Base-by-base conservation (phyloP, 1,140 invertebrate genomes). In the Chymomyza costata region DNA sequence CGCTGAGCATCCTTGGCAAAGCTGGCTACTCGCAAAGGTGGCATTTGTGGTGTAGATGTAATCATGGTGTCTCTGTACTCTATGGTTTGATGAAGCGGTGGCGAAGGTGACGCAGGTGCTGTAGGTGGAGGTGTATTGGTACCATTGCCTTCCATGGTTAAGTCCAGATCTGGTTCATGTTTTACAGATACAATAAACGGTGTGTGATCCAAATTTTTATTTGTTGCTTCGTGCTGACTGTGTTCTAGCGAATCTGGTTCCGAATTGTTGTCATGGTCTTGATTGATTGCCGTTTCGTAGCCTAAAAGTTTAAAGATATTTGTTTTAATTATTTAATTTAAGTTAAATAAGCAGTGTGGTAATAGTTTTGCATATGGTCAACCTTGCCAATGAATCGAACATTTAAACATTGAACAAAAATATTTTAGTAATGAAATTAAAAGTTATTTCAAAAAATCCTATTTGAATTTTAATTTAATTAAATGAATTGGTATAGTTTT, bases 41-140 rank as follows among this genome's bases (percentile, higher is more conserved):
- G 81, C 48, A 61, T 43, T 8, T 35, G 25, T 1, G 55, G 38
- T 11, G 52, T 49, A 2, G 52, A 40, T 10, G 49, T 34, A 7
- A 48, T 50, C 1, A 25, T 1, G 18, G 0, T 16, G 11, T 51
- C 44, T 0, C 38, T 45, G 6, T 49, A 31, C 30, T 30, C 15
- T 30, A 38, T n/a, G 14, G 8, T 3, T 16, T 3, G 34, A 19
- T 25, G 64, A n/a, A n/a, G 64, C 11, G 67, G 73, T 15, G 71
- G 69, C 13, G 69, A 61, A n/a, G 73, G 73, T 11, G 73, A 80
- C 2, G 73, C 65, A 7, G 73, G 73, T 0, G 73, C 73, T 0
- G 73, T 80, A 0, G 73, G 73, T 10, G 73, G 73, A 13, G 65
- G 78, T 1, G 61, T 82, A 19, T 71, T 64, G 2, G 57, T 78